These are phyloP conservation scores for Lepidochrysops patricia DNA, from an alignment of 2,888 invertebrate genomes.

Conservation along the genomic window DNA sequence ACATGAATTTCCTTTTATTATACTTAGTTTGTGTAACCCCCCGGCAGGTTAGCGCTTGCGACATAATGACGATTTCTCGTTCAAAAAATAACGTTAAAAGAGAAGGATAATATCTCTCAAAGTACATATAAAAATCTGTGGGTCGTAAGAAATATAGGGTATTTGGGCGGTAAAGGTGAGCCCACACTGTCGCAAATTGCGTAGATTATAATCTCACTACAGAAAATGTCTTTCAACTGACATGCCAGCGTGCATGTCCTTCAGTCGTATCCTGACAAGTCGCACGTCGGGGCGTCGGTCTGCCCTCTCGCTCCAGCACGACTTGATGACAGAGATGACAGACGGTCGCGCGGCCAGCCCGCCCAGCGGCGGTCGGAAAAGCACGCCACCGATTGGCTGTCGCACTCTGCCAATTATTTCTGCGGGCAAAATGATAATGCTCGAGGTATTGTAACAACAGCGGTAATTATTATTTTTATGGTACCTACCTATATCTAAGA, in stretches of 20 bases:
- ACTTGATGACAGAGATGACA: conserved; percentile 80
- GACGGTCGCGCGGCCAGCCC: conserved; percentile 82
- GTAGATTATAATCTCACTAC: neutral
- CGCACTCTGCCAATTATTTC: conserved; percentile 76
- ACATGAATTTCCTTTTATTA: neutral
- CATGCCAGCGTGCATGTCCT: conserved; percentile 86
- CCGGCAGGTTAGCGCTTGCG: neutral
- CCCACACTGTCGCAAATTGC: neutral
- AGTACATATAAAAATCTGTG: no score
- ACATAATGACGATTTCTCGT: neutral
- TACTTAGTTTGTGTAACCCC: no score
- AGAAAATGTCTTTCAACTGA: conserved; percentile 37
- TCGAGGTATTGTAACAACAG: no score
- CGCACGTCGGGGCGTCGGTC: conserved; percentile 86
- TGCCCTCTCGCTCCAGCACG: conserved; percentile 88
- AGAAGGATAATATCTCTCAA: no score
- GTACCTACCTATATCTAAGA: no score
- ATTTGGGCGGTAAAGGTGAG: no score
- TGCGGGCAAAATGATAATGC: conserved; percentile 28
- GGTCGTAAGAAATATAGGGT: no score
- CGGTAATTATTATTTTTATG: no score
- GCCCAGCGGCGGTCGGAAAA: conserved; percentile 79
- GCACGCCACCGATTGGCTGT: conserved; percentile 65
- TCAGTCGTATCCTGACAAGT: conserved; percentile 82
- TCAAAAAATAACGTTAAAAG: neutral